Conservation (phyloP, 1,140 invertebrate species). For the Geopemphigus sp. region DNA sequence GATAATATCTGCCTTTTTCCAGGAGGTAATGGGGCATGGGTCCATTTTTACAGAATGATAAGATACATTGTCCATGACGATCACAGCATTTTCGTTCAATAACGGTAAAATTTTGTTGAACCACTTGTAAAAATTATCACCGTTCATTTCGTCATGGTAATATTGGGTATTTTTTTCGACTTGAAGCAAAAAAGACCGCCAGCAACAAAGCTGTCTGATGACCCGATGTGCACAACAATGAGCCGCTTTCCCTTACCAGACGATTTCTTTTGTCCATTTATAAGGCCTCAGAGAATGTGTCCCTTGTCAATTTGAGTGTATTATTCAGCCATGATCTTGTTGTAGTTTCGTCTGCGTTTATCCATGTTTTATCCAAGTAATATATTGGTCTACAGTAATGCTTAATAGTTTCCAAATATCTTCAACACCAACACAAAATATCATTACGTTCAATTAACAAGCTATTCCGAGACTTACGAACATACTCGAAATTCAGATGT, state of each 20-base stretch:
- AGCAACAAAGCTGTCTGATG: background rate
- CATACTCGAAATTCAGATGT: background rate
- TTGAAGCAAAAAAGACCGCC: background rate
- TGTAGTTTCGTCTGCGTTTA: no score
- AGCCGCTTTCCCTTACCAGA: background rate
- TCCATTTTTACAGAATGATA: no score
- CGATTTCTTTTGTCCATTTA: background rate
- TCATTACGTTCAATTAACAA: background rate
- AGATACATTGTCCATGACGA: no score
- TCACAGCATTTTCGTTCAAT: no score
- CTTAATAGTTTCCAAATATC: background rate
- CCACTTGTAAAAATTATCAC: slow-evolving; percentile 3
- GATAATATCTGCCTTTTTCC: no score
- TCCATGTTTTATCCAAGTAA: background rate
- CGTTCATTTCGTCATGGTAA: background rate
- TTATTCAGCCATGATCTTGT: background rate
- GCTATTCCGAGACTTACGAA: slow-evolving; percentile 1
- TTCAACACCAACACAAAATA: background rate
- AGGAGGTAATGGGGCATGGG: no score
- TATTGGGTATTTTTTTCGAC: background rate
- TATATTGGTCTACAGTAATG: slow-evolving; percentile 7
- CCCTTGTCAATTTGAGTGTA: background rate
- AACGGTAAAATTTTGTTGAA: background rate
- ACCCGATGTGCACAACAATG: slow-evolving; percentile 32
- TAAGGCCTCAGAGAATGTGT: background rate